Evolutionary conservation across 2,888 invertebrate species (phyloP), one percentile per base, ranked within the genome.

Genomic region (Nomada hirtipes): DNA sequence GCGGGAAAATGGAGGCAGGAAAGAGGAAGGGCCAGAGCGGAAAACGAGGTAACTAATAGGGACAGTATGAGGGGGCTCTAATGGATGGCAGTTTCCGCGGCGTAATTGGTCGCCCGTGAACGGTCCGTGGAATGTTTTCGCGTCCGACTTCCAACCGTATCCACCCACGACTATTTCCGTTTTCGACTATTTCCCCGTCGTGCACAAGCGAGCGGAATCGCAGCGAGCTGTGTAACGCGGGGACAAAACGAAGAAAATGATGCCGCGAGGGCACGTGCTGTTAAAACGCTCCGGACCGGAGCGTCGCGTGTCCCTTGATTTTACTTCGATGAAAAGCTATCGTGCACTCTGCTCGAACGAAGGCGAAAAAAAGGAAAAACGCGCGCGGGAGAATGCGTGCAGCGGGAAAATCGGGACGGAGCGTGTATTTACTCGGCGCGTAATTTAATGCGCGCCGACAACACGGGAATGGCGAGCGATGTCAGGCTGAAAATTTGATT

Each of bases 91-190:
- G 82, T 88, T 86, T 73, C 76, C 76, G 71, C 55, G 63, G 61
- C 42, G 88, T 87, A 87, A 87, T 87, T 84, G 83, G 76, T 78
- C 72, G 65, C n/a, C 60, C 67, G 61, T 72, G 75, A 79, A 65
- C 74, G 44, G 57, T 18, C 68, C 79, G 70, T 29, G 65, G 67
- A 86, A 84, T 77, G 85, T 80, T 80, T 83, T 72, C 72, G 60
- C 74, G 61, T 71, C 44, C 87, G 74, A 87, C 80, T 77, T 76
- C 72, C 59, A 50, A 50, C 13, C 36, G 23, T 36, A n/a, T 26
- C 29, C n/a, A n/a, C 53, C 23, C 53, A 2, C 63, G 59, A 65
- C 76, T 81, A 74, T 69, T 73, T 77, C 78, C 73, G 71, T 68
- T 63, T 47, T 63, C 68, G 50, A 60, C 36, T 61, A 36, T 64